A percentile compares a stretch with the other conserved stretches of the same genome.
Evolutionary conservation across 2,888 invertebrate species (phyloP).

Genomic region (Xanthorhoe spadicearia): DNA sequence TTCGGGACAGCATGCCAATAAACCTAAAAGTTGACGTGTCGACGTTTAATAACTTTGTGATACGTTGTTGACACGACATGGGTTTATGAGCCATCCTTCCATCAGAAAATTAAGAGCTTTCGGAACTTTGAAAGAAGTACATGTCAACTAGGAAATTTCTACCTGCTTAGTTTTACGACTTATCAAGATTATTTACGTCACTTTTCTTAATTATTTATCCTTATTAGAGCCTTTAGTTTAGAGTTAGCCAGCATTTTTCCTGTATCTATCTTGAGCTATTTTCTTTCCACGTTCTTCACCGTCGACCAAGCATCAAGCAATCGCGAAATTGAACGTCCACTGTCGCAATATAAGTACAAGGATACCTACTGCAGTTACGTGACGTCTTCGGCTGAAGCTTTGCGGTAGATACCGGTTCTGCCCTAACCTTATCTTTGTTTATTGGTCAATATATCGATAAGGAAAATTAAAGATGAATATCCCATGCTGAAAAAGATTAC

Average conservation of each 20-base stretch:
- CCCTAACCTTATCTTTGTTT: conserved; percentile 25
- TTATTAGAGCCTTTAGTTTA: not conserved
- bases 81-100: not conserved
- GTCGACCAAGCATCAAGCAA: conserved; percentile 15
- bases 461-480: conserved; percentile 23
- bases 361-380: conserved; percentile 18
- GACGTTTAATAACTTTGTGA: conserved; percentile 21
- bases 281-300: not conserved
- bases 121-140: conserved; percentile 1
- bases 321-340: conserved; percentile 11
- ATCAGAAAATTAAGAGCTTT: not conserved
- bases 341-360: conserved; percentile 16
- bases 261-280: not conserved
- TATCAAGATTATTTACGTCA: not conserved
- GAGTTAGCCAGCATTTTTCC: not conserved
- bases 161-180: not conserved
- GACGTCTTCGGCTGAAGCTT: conserved; percentile 6
- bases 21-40: conserved; percentile 27
- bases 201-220: not conserved
- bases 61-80: conserved; percentile 4
- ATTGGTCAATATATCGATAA: conserved; percentile 20
- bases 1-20: conserved; percentile 20
- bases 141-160: not conserved
- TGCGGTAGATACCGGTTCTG: conserved; percentile 19
- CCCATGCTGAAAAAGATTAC: not conserved